Evolutionary conservation across 2,113 vertebrate species (phyloP).

Genomic region (Sarotherodon lohbergeri): DNA sequence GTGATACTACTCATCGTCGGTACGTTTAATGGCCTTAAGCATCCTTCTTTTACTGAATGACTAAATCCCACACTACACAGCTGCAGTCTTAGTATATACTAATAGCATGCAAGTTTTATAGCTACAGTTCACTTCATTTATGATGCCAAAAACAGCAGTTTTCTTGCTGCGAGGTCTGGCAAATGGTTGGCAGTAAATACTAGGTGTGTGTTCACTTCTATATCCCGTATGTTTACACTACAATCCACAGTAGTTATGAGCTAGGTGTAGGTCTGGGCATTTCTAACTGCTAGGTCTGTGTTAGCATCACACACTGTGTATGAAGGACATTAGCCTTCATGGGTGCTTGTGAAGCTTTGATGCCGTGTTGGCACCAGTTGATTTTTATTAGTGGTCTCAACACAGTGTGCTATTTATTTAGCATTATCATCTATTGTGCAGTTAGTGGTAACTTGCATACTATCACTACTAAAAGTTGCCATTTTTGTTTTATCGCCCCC

Average conservation of each 20-base stretch:
- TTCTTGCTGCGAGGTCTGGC: not conserved
- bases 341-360: not conserved
- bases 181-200: not conserved
- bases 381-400: not conserved
- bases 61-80: not conserved
- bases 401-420: not conserved
- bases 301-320: not conserved
- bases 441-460: not conserved
- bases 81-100: not conserved
- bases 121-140: not conserved
- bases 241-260: not conserved
- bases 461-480: not conserved
- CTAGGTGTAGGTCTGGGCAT: not conserved
- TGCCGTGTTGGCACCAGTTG: not conserved
- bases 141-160: not conserved
- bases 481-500: not conserved
- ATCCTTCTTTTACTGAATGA: not conserved
- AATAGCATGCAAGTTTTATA: not conserved
- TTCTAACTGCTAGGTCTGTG: not conserved
- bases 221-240: not conserved
- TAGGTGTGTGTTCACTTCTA: not conserved
- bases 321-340: not conserved
- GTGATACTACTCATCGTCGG: not conserved
- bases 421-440: not conserved
- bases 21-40: not conserved